These are phyloP conservation scores for Cromileptes altivelis DNA, from an alignment of 2,113 vertebrate genomes.

Conservation along the genomic window DNA sequence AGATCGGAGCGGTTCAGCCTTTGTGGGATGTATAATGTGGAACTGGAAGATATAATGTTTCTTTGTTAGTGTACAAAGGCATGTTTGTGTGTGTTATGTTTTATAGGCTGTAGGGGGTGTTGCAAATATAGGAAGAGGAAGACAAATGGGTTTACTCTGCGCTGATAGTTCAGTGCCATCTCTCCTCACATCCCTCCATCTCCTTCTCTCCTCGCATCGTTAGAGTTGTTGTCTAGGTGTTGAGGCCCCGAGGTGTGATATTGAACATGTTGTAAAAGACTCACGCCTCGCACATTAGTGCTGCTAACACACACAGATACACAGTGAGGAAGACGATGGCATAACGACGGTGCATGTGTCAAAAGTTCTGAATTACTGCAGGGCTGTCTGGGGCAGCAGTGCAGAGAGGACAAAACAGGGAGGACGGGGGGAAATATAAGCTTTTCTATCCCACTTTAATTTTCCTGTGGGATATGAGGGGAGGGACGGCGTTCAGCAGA, in stretches of 20 bases:
- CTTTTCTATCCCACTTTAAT: conserved; percentile 67
- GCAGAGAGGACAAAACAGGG: conserved; percentile 62
- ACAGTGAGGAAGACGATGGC: conserved; percentile 21
- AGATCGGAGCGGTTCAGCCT: conserved; percentile 38
- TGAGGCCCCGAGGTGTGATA: conserved; percentile 77
- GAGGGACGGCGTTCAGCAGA: conserved; percentile 54
- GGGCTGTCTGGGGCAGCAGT: conserved; percentile 73
- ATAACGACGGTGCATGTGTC: conserved; percentile 44
- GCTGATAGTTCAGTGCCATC: conserved; percentile 69
- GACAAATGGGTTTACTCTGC: conserved; percentile 77
- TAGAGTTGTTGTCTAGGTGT: conserved; percentile 71
- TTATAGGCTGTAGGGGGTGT: conserved; percentile 71
- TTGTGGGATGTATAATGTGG: conserved; percentile 59
- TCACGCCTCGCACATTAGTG: conserved; percentile 74
- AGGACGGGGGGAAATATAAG: conserved; percentile 49
- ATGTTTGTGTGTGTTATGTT: conserved; percentile 65
- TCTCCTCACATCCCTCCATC: conserved; percentile 61
- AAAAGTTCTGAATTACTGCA: conserved; percentile 68
- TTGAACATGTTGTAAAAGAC: conserved; percentile 80
- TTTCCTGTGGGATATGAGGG: conserved; percentile 65
- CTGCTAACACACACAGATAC: conserved; percentile 54
- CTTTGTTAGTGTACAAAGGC: conserved; percentile 58
- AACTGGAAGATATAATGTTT: conserved; percentile 59
- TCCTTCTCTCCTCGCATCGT: conserved; percentile 61
- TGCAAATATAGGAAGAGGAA: conserved; percentile 66